Evolutionary conservation across 1,140 invertebrate species (phyloP).

Genomic region (Sipha flava): DNA sequence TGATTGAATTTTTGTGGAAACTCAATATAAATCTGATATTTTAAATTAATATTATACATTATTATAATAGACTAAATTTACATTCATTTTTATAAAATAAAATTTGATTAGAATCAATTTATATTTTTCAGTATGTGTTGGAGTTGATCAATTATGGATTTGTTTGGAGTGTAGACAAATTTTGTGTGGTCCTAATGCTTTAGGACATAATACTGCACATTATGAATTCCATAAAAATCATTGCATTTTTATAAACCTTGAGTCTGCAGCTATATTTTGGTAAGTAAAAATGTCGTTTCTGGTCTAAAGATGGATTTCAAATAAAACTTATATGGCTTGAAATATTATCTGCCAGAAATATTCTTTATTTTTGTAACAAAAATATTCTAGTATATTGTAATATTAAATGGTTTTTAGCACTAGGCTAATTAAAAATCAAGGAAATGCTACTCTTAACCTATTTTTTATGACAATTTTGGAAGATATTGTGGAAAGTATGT

Average conservation of each 20-base stretch:
- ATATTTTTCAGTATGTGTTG: conserved; percentile 54
- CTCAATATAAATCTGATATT: no score
- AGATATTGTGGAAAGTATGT: no score
- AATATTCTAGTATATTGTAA: no score
- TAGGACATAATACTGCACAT: conserved; percentile 67
- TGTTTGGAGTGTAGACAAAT: conserved; percentile 64
- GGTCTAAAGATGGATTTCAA: not conserved
- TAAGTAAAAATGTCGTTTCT: not conserved
- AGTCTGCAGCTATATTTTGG: conserved; percentile 17
- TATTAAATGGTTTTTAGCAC: no score
- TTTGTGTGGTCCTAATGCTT: conserved; percentile 69
- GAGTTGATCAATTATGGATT: conserved; percentile 62
- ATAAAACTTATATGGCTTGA: not conserved
- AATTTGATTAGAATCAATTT: not conserved
- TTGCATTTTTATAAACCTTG: conserved; percentile 29
- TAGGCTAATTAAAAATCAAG: no score
- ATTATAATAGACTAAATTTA: no score
- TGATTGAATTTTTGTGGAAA: no score
- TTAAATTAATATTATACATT: no score
- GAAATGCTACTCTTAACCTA: no score
- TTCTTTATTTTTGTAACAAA: no score
- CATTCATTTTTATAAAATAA: not conserved
- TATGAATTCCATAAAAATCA: conserved; percentile 55
- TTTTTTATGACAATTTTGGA: no score
- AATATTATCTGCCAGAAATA: not conserved